Percentiles rank a stretch among this genome's conserved stretches.
These are phyloP conservation scores for Epistrophella euchroma DNA, from an alignment of 2,888 invertebrate species.

Conservation along the genomic window DNA sequence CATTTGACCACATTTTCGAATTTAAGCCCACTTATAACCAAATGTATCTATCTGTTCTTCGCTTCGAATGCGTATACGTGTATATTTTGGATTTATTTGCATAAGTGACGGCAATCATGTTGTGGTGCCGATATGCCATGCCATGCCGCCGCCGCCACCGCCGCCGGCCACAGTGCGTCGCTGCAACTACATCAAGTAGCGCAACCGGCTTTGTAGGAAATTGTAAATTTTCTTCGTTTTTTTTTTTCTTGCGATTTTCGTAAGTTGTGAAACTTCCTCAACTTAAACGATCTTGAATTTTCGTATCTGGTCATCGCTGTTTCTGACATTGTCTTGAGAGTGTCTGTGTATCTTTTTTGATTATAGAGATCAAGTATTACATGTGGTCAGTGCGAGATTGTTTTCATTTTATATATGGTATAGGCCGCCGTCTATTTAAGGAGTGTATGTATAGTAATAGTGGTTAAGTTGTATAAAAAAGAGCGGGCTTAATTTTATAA, in stretches of 20 bases:
- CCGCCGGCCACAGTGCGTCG: too few relatives aligned
- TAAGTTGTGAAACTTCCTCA: conserved; percentile 65
- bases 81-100: conserved; percentile 43
- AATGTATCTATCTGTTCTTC: conserved; percentile 39
- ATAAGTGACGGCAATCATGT: conserved; percentile 13
- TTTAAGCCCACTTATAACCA: conserved; percentile 52
- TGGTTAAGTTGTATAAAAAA: background rate
- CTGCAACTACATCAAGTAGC: conserved; percentile 1
- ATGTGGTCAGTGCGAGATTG: conserved; percentile 11
- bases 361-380: conserved; percentile 31
- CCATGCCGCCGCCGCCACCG: background rate
- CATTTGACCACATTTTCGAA: conserved; percentile 53
- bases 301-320: conserved; percentile 49
- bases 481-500: too few relatives aligned
- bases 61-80: conserved; percentile 20
- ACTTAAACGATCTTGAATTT: conserved; percentile 67
- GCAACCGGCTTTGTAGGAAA: conserved; percentile 66
- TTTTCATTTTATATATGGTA: background rate
- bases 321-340: conserved; percentile 34
- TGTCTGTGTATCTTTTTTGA: conserved; percentile 20
- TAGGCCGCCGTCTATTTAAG: background rate
- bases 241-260: conserved; percentile 29
- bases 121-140: background rate
- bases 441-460: background rate
- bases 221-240: conserved; percentile 54